Evolutionary conservation across 2,888 invertebrate species (phyloP).

Genomic region (Amitus sp.): DNA sequence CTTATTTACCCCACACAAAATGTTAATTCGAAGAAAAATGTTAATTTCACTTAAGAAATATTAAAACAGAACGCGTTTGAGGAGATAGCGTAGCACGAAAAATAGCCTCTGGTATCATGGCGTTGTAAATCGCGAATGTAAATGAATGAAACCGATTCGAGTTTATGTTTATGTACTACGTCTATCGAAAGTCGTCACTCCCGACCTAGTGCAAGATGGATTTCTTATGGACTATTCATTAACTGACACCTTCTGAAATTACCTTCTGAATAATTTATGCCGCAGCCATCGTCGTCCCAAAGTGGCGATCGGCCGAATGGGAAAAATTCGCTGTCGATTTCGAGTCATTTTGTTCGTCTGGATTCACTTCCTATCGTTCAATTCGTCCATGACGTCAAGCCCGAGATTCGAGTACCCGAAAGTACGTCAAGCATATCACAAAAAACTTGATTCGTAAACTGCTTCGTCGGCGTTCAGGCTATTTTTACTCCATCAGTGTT

Average conservation of each 20-base stretch:
- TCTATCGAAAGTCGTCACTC: no score
- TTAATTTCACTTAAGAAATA: no score
- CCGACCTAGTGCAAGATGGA: neutral
- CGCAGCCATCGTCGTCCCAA: constrained; percentile 68
- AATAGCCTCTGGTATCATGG: no score
- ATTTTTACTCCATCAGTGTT: constrained; percentile 28
- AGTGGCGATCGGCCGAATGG: constrained; percentile 68
- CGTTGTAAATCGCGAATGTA: no score
- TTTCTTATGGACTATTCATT: neutral
- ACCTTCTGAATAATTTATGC: constrained; percentile 69
- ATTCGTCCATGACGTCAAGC: no score
- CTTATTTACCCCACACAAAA: no score
- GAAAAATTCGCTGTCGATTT: constrained; percentile 68
- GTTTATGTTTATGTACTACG: no score
- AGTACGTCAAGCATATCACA: neutral
- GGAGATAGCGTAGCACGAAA: no score
- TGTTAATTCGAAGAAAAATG: no score
- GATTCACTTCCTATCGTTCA: neutral
- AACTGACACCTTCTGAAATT: constrained; percentile 40
- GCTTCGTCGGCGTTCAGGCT: constrained; percentile 23
- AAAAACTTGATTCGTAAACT: constrained; percentile 11
- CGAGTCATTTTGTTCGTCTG: constrained; percentile 54
- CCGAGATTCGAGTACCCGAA: no score
- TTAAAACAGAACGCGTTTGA: no score
- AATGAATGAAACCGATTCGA: no score